Percentiles rank a stretch among this genome's conserved stretches.
These are phyloP conservation scores for Erinaceus europaeus DNA, from an alignment of 2,113 vertebrate species.

Conservation along the genomic window DNA sequence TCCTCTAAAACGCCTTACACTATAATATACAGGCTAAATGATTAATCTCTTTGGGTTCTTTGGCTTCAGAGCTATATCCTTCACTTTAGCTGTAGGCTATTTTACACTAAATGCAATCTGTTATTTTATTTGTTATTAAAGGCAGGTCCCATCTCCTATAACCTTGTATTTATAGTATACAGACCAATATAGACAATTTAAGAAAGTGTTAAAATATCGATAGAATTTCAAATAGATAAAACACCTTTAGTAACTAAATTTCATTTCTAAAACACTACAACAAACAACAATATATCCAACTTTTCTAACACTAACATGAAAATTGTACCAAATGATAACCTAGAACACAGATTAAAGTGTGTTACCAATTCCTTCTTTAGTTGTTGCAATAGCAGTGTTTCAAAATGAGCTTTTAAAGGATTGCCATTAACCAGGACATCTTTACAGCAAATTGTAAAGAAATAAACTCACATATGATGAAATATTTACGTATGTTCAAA, in stretches of 20 bases:
- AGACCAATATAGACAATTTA: constrained; percentile 57
- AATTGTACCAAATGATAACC: constrained; percentile 36
- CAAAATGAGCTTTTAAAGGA: neutral
- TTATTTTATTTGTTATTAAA: constrained; percentile 81
- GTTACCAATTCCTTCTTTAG: neutral
- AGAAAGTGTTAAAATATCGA: constrained; percentile 61
- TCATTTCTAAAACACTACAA: neutral
- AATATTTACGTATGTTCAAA: neutral
- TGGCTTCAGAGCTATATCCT: constrained; percentile 57
- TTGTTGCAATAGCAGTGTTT: neutral
- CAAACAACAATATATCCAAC: neutral
- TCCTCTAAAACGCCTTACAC: constrained; percentile 66
- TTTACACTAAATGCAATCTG: constrained; percentile 71
- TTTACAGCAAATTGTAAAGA: constrained; percentile 1
- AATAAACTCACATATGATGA: neutral
- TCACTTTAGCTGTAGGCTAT: constrained; percentile 79
- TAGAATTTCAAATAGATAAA: constrained; percentile 45
- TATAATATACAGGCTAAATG: constrained; percentile 76
- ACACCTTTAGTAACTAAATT: constrained; percentile 47
- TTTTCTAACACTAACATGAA: constrained; percentile 1
- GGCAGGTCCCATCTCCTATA: constrained; percentile 63
- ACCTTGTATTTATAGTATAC: constrained; percentile 45
- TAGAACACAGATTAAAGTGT: neutral
- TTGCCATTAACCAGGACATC: neutral
- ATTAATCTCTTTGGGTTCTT: constrained; percentile 73